phyloP scores from a whole-genome alignment of 1,140 invertebrate genomes.

The Cecropterus lyciades region DNA sequence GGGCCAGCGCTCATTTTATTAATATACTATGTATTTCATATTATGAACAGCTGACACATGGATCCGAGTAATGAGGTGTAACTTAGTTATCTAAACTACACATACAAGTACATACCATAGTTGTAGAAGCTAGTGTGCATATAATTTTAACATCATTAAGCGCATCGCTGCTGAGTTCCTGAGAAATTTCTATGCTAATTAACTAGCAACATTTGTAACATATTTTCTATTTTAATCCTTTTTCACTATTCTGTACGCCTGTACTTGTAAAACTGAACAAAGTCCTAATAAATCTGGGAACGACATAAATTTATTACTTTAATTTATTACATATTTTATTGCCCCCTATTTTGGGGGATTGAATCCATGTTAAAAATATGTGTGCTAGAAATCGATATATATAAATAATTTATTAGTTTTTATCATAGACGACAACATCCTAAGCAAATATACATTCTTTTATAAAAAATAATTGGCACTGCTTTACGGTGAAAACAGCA shows the following conservation, averaged over 20 bases:
- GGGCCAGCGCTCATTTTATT: neutral
- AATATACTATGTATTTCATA: neutral
- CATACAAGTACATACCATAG: conserved; percentile 1
- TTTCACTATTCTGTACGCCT: neutral
- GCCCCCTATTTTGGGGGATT: too few relatives aligned
- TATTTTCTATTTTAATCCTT: conserved; percentile 18
- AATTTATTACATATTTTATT: too few relatives aligned
- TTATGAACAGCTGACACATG: conserved; percentile 17
- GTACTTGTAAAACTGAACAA: neutral
- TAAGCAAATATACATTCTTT: too few relatives aligned
- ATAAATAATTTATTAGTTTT: too few relatives aligned
- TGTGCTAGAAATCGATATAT: too few relatives aligned
- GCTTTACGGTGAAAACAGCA: too few relatives aligned
- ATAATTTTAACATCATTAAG: conserved; percentile 37
- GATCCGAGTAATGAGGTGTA: conserved; percentile 16
- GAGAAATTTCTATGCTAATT: conserved; percentile 37
- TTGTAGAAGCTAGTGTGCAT: conserved; percentile 24
- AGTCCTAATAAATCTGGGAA: too few relatives aligned
- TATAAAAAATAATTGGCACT: too few relatives aligned
- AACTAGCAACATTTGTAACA: conserved; percentile 8
- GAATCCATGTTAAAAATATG: too few relatives aligned
- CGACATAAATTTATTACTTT: too few relatives aligned
- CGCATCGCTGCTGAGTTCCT: conserved; percentile 12
- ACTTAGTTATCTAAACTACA: conserved; percentile 17
- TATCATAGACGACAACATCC: too few relatives aligned